These are phyloP conservation scores for Pseudochirops cupreus DNA, from an alignment of 2,797 vertebrate genomes.

Conservation along the genomic window DNA sequence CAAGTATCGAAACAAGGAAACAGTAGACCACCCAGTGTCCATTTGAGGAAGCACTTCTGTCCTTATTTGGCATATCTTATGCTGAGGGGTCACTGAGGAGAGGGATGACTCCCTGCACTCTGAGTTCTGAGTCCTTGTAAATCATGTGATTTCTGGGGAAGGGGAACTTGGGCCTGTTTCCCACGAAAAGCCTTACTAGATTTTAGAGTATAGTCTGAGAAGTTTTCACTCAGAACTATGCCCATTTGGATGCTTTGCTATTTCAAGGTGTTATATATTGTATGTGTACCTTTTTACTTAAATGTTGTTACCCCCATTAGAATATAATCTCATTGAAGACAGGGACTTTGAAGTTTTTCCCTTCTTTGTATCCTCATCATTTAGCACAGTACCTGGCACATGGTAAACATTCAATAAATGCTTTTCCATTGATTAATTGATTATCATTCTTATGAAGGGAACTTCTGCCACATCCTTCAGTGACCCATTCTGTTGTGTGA, in stretches of 20 bases:
- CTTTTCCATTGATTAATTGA: conserved; percentile 1
- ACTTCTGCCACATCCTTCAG: conserved; percentile 33
- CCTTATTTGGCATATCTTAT: too few species aligned
- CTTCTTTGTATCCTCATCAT: neutral
- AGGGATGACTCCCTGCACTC: too few species aligned
- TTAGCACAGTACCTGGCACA: conserved; percentile 42
- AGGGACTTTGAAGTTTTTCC: neutral
- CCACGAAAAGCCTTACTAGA: too few species aligned
- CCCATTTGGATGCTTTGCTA: conserved; percentile 25
- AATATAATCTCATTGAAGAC: neutral
- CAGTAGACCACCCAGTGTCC: too few species aligned
- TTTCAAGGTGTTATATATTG: neutral
- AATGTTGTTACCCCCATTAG: neutral
- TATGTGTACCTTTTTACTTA: neutral
- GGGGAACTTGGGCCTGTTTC: too few species aligned
- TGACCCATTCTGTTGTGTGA: conserved; percentile 36
- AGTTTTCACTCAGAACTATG: too few species aligned
- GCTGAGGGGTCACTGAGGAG: too few species aligned
- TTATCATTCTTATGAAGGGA: conserved; percentile 37
- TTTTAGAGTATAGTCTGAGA: too few species aligned
- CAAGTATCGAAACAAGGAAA: too few species aligned
- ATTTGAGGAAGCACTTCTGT: too few species aligned
- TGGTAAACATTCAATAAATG: conserved; percentile 40
- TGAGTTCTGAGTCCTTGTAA: too few species aligned
- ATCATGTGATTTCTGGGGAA: too few species aligned